Evolutionary conservation across 1,140 invertebrate genomes (phyloP).

Genomic region (Apis florea): DNA sequence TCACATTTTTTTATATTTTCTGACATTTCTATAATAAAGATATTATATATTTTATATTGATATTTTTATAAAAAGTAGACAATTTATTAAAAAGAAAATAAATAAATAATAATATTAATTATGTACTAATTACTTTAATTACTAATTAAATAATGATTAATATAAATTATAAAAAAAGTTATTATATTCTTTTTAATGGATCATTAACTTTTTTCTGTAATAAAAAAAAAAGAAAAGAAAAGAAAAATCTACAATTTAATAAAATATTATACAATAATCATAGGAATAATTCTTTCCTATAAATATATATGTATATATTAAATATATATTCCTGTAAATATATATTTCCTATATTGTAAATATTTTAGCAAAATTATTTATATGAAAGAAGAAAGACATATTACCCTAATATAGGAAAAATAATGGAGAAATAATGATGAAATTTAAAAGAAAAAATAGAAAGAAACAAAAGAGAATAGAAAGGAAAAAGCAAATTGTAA

Average conservation of each 20-base stretch:
- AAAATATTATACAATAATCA: too few species aligned
- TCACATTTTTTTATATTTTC: background rate
- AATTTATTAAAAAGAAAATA: background rate
- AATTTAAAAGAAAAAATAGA: background rate
- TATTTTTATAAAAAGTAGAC: background rate
- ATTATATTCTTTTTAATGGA: background rate
- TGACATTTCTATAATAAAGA: background rate
- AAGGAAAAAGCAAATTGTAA: conserved; percentile 21
- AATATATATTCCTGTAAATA: too few species aligned
- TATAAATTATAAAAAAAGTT: background rate
- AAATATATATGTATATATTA: too few species aligned
- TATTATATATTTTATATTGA: background rate
- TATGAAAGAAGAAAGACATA: background rate
- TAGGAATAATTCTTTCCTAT: too few species aligned
- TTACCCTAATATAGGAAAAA: background rate
- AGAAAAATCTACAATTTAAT: background rate
- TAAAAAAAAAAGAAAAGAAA: background rate
- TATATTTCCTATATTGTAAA: background rate
- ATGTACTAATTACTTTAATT: too few species aligned
- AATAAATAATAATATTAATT: background rate
- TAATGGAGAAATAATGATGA: background rate
- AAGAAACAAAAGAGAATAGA: background rate
- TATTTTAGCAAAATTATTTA: background rate
- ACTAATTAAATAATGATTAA: background rate
- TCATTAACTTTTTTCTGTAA: background rate